Base-by-base conservation (phyloP, 2,797 vertebrate genomes). In the Alectoris magna region DNA sequence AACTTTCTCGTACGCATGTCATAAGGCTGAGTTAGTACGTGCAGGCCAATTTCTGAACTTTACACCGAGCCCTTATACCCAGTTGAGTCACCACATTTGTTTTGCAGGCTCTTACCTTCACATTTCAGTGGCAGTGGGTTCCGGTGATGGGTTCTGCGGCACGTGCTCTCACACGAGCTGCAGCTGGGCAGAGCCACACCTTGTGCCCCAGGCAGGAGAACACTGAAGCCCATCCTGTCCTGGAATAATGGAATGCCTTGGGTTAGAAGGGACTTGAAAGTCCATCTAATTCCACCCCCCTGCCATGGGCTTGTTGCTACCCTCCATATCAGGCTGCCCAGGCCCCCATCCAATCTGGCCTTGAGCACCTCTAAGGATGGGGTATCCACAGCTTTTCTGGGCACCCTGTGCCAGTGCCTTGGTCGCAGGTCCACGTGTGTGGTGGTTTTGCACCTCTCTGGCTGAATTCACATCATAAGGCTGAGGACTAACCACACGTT, bases 381-480 rank as follows among this genome's bases (percentile, higher is more conserved):
- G n/a, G n/a, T 12, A 58, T 22, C 19, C 31, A 34, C 56, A 58
- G 56, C 56, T 34, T 22, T 21, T 34, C 31, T 34, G 21, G 18
- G 55, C 31, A 58, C 31, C 55, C 55, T 34, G 31, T n/a, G 55
- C 31, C 55, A 58, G 31, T 34, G n/a, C n/a, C 19, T 58, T 34
- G 56, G 22, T 76, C 41, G 56, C 7, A 8, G 41, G 9, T 21
- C 21, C 0, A 0, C 0, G 11, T 39, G 44, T 60, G 48, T 0
- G 0, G 24, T 56, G 38, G 19, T 23, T 91, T 64, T 72, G 34
- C 24, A 19, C 23, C 58, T 73, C 77, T 76, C 39, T 44, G 51
- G 26, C 59, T 83, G 69, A 80, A 19, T 80, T n/a, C 49, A 38
- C 26, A 48, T 46, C n/a, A 4, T 46, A 21, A 49, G 34, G 34